phyloP scores from a whole-genome alignment of 2,797 vertebrate genomes.

The Typhlichthys subterraneus region DNA sequence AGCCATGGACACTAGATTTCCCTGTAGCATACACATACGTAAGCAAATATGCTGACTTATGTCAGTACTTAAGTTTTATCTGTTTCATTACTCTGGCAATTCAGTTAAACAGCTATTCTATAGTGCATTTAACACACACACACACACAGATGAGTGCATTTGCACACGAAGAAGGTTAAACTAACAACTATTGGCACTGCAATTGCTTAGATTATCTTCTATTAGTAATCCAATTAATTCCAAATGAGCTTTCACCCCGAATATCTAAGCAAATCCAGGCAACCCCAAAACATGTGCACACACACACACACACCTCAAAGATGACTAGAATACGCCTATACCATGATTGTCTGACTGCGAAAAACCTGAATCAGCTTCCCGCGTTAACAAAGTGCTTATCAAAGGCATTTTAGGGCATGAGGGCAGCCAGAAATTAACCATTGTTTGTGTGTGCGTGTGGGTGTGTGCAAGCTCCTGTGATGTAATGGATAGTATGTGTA shows the following conservation, averaged over 20 bases:
- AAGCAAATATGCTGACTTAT: background rate
- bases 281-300: background rate
- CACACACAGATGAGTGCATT: background rate
- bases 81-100: too few relatives aligned
- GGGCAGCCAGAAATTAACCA: background rate
- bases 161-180: background rate
- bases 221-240: slow-evolving; percentile 29
- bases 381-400: slow-evolving; percentile 23
- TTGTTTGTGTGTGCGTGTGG: background rate
- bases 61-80: too few relatives aligned
- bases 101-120: too few relatives aligned
- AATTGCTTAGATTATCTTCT: slow-evolving; percentile 11
- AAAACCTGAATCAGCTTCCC: slow-evolving; percentile 39
- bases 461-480: slow-evolving; percentile 2
- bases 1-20: too few relatives aligned
- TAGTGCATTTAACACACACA: background rate
- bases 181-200: slow-evolving; percentile 16
- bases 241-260: slow-evolving; percentile 7
- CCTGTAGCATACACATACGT: background rate
- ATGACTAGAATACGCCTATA: slow-evolving; percentile 13
- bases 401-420: background rate
- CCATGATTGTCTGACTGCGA: slow-evolving; percentile 13
- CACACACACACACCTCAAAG: slow-evolving; percentile 35
- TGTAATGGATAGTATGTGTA: slow-evolving; percentile 9
- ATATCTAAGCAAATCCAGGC: slow-evolving; percentile 18